Evolutionary conservation across 2,888 invertebrate species (phyloP), one percentile per base, ranked within the genome.

Genomic region (Spisula subtruncata): DNA sequence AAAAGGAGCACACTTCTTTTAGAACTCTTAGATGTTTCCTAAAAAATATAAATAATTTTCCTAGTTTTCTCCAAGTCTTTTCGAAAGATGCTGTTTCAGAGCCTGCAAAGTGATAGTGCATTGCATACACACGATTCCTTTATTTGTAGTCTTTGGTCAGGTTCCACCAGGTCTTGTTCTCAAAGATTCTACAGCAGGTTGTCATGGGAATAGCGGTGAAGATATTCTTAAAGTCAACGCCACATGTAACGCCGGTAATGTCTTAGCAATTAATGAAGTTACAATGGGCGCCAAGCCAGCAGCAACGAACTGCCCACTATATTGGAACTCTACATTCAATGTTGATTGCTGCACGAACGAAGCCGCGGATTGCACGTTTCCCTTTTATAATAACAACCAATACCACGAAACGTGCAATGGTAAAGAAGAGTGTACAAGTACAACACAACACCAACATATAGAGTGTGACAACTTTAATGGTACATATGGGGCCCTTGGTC

Each of bases 341-440:
- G 29, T 32, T 29, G 41, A 20, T 18, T 85, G 85, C 32, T 85
- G 85, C 25, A 56, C 80, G 20, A 20, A 85, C 4, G 56, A 85
- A 20, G 51, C 51, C 1, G 35, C 10, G 2, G 85, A 85, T 35
- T 85, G 85, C 54, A 35, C 41, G 10, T 85, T 85, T 56, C 80
- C 85, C 1, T 80, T 85, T 35, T 56, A 54, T 41, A 10, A 35
- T 12, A 85, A 85, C 51, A 29, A n/a, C 0, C 79, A 80, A 35
- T 85, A 85, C n/a, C 85, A 85, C 35, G 25, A 41, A 10, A 10
- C 6, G 25, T 85, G 85, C 25, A 85, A 85, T 46, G 85, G 85
- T 16, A 5, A 41, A 2, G 18, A 1, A 14, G 12, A 29, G 5
- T 85, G 85, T 85, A 2, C 16, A 14, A 12, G n/a, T 48, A 16